phyloP scores from a whole-genome alignment of 2,113 vertebrate genomes.

The Xenotilapia longispinis region DNA sequence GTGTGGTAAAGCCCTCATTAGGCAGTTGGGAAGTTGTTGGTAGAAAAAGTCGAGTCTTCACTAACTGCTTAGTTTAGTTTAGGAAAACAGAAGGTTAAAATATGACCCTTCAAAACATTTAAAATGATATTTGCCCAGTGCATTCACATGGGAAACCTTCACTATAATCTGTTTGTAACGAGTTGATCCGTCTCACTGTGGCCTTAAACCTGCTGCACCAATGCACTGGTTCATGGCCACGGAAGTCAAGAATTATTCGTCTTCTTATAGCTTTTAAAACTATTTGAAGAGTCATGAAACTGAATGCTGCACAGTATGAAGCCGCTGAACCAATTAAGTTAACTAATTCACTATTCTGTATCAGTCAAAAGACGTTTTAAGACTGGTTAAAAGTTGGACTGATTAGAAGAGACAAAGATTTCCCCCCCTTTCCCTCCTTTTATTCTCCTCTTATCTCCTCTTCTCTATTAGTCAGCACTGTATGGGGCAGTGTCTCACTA shows the following conservation, averaged over 20 bases:
- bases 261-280: neutral
- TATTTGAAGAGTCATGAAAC: neutral
- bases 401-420: neutral
- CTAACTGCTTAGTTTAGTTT: neutral
- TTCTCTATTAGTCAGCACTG: neutral
- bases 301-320: neutral
- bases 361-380: neutral
- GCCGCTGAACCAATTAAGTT: neutral
- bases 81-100: neutral
- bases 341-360: neutral
- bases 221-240: neutral
- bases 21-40: neutral
- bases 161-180: neutral
- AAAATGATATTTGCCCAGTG: neutral
- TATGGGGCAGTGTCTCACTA: neutral
- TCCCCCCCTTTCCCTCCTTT: neutral
- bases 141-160: neutral
- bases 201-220: neutral
- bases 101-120: neutral
- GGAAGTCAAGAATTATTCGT: neutral
- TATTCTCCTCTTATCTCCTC: neutral
- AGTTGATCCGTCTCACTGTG: neutral
- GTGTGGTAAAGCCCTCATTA: neutral
- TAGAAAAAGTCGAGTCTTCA: neutral
- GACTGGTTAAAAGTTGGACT: neutral